Evolutionary conservation across 2,113 vertebrate genomes (phyloP).

Genomic region (Plecturocebus donacophilus): DNA sequence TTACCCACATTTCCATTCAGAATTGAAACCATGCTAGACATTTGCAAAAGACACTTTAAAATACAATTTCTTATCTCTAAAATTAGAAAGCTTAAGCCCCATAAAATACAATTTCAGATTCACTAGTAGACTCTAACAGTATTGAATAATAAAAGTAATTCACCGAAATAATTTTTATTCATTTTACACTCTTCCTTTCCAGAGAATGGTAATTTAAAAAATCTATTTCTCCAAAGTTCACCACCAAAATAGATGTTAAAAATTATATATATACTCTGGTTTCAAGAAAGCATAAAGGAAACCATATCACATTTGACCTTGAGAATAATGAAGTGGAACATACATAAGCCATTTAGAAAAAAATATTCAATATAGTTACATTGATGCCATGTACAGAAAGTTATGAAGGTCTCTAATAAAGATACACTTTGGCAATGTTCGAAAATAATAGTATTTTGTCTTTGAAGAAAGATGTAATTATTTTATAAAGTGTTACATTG

Average conservation of each 20-base stretch:
- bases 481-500: conserved; percentile 41
- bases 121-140: background rate
- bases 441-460: conserved; percentile 44
- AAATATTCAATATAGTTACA: background rate
- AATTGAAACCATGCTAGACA: background rate
- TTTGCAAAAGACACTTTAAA: conserved; percentile 31
- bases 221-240: conserved; percentile 42
- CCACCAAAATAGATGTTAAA: conserved; percentile 49
- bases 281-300: conserved; percentile 46
- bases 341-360: background rate
- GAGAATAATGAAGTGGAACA: conserved; percentile 34
- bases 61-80: conserved; percentile 25
- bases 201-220: conserved; percentile 28
- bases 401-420: background rate
- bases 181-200: conserved; percentile 39
- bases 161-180: conserved; percentile 60
- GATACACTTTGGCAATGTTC: background rate
- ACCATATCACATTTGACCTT: conserved; percentile 17
- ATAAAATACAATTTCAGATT: conserved; percentile 63
- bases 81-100: conserved; percentile 21
- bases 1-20: background rate
- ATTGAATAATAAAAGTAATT: conserved; percentile 47
- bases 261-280: background rate
- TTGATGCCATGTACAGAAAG: background rate
- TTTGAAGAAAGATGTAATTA: conserved; percentile 55